Base-by-base conservation (phyloP, 2,888 invertebrate genomes). In the Disparrhopalites patrizii region DNA sequence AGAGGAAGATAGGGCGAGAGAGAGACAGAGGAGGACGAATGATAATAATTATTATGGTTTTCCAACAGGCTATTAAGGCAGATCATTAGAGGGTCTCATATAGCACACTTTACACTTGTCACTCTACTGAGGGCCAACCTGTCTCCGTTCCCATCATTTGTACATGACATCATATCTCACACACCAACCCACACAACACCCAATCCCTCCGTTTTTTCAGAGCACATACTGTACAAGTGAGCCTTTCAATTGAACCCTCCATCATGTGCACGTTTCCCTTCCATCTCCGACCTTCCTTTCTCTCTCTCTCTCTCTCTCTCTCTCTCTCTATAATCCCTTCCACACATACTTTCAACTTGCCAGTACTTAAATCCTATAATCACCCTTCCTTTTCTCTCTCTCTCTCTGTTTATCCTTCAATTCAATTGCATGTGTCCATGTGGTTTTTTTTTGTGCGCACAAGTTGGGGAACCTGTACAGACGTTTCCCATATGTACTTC, bases 121-220 rank as follows among this genome's bases (percentile, higher is more conserved):
- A 68, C 57, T 62, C 36, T 18, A 55, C 38, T 38, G 23, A 65
- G 52, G 57, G 50, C 47, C 62, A 65, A 62, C 52, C 64, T 68
- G 68, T 52, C 67, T 64, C 57, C 52, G 61, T 68, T 68, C 68
- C 68, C 68, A 68, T 68, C 68, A 68, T 68, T 68, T 68, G 68
- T 65, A 62, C 61, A 50, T 65, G 61, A 62, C 68, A 65, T 64
- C 47, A 67, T 67, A 67, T 67, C 67, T 62, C 67, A 67, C 63
- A 28, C 47, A 51, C 61, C 51, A 43, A n/a, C n/a, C n/a, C n/a
- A n/a, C n/a, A n/a, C n/a, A n/a, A n/a, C n/a, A n/a, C n/a, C n/a
- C n/a, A n/a, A n/a, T n/a, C n/a, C n/a, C n/a, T n/a, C n/a, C n/a
- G n/a, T n/a, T n/a, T n/a, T n/a, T n/a, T n/a, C n/a, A n/a, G n/a